Evolutionary conservation across 2,888 invertebrate species (phyloP).

Genomic region (Strigamia transsilvanica): DNA sequence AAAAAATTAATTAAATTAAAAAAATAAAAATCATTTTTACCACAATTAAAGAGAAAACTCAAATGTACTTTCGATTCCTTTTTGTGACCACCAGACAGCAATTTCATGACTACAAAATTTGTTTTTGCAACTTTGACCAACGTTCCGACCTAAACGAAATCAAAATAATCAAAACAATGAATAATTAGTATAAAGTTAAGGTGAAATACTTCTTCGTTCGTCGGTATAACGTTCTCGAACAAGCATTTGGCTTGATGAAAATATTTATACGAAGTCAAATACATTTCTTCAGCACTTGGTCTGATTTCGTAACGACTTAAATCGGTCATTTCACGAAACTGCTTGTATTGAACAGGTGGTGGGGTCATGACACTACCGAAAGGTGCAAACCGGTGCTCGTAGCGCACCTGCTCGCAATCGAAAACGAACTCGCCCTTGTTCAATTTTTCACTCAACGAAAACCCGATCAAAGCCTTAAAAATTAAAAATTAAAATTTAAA

Average conservation of each 20-base stretch:
- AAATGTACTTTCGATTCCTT: conserved; percentile 75
- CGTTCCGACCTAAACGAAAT: conserved; percentile 61
- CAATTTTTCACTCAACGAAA: conserved; percentile 87
- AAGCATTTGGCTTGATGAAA: conserved; percentile 89
- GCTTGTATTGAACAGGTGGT: conserved; percentile 88
- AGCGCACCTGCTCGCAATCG: conserved; percentile 92
- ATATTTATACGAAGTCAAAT: conserved; percentile 86
- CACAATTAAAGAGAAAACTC: not conserved
- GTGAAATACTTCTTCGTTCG: conserved; percentile 81
- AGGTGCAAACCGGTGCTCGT: conserved; percentile 91
- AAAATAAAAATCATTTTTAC: not conserved
- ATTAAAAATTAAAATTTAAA: not conserved
- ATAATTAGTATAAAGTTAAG: too few species aligned
- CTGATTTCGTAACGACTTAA: conserved; percentile 61
- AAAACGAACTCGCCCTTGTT: conserved; percentile 84
- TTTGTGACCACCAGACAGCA: conserved; percentile 91
- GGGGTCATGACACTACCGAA: conserved; percentile 86
- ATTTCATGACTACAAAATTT: conserved; percentile 92
- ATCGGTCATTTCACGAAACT: conserved; percentile 84
- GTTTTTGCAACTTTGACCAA: conserved; percentile 91
- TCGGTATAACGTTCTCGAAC: conserved; percentile 81
- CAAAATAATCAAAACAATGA: conserved; percentile 51
- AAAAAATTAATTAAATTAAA: conserved; percentile 24
- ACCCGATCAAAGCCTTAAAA: conserved; percentile 83
- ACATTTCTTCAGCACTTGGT: conserved; percentile 65